Base-by-base conservation (phyloP, 2,888 invertebrate genomes). In the Hoplodrina ambigua region DNA sequence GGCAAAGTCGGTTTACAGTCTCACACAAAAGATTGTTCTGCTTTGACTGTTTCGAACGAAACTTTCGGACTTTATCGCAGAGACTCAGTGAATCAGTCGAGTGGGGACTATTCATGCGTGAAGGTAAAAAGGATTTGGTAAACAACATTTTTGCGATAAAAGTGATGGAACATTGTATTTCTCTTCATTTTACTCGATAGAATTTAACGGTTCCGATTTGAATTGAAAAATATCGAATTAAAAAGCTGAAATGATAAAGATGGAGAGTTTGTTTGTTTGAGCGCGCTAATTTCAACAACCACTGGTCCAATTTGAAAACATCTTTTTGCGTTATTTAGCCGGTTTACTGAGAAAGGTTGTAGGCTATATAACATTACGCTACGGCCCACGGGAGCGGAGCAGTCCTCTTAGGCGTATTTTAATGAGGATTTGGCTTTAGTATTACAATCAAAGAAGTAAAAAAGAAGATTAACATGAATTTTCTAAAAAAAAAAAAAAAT, bases 121-220 rank as follows among this genome's bases (percentile, higher is more conserved):
- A 88, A 89, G 76, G 85, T 82, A 89, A 87, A 89, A 90, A 88
- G 87, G 85, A 88, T 87, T 89, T 82, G 72, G 87, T 86, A 87
- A 89, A 89, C 86, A 89, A 87, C 85, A 84, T 89, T 86, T 82
- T 79, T 70, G 71, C 82, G 84, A 83, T 85, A 84, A 86, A 86
- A 73, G 76, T 83, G 83, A 83, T 74, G 59, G 66, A 75, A 73
- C 72, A 75, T 82, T 78, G 76, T 72, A 69, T 81, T 71, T 83
- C 73, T 79, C 58, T 80, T 78, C 70, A 75, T 71, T 76, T 64
- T 53, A 72, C 69, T 69, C 33, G 2, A 17, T 46, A 55, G 50
- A 70, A 63, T 62, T 75, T 55, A 65, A 57, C 71, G 30, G 56
- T 44, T 44, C 13, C 30, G 50, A 53, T 69, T 61, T 69, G 50